phyloP scores from a whole-genome alignment of 2,113 vertebrate genomes.

The Sphyrna mokarran region DNA sequence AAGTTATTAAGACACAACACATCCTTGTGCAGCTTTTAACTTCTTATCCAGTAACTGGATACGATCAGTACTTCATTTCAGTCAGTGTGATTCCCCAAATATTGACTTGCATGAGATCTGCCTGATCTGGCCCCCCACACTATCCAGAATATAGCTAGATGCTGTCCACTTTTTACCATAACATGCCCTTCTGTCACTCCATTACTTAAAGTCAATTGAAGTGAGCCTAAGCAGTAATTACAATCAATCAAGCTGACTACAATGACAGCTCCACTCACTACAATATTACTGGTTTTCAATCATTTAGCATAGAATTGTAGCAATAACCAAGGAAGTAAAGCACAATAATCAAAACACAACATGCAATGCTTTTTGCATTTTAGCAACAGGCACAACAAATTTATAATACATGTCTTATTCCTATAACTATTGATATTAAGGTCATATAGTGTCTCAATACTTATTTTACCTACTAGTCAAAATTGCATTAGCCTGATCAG shows the following conservation, averaged over 20 bases:
- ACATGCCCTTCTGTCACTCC: not conserved
- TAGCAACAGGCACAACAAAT: not conserved
- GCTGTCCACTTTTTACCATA: not conserved
- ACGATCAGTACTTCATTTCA: not conserved
- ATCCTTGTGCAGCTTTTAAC: not conserved
- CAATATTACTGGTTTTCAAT: not conserved
- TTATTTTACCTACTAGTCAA: not conserved
- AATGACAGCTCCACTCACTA: not conserved
- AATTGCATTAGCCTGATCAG: not conserved
- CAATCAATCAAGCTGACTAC: not conserved
- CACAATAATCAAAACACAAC: not conserved
- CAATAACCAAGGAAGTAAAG: not conserved
- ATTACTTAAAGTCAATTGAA: not conserved
- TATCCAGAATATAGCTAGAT: not conserved
- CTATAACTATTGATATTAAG: not conserved
- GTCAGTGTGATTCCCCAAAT: not conserved
- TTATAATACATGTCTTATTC: not conserved
- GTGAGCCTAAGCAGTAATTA: not conserved
- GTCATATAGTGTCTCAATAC: not conserved
- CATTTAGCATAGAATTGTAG: not conserved
- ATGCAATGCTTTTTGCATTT: not conserved
- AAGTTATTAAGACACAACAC: not conserved
- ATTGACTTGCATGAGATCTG: not conserved
- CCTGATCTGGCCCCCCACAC: not conserved
- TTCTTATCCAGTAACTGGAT: not conserved